These are phyloP conservation scores for Eilema depressum DNA, from an alignment of 2,888 invertebrate species.

Conservation along the genomic window DNA sequence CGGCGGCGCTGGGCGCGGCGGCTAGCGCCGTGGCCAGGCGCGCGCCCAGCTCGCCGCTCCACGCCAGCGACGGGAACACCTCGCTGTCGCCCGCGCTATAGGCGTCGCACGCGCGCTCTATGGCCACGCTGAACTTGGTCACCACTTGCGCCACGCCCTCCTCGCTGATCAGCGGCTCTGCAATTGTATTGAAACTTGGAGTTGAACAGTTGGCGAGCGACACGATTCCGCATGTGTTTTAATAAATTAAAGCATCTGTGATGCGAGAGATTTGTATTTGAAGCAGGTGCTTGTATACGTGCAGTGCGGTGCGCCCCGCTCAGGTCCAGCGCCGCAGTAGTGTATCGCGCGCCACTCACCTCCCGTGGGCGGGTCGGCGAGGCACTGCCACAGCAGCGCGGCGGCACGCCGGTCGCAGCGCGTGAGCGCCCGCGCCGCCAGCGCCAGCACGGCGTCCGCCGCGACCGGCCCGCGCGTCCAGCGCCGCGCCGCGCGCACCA, in stretches of 20 bases:
- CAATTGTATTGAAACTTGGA: too few relatives aligned
- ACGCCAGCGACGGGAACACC: constrained; percentile 22
- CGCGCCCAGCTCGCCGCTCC: constrained; percentile 39
- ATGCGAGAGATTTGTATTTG: too few relatives aligned
- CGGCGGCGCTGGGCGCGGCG: constrained; percentile 15
- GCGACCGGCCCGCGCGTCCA: constrained; percentile 70
- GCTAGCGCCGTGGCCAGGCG: constrained; percentile 49
- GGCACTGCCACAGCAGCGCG: constrained; percentile 51
- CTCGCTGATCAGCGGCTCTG: constrained; percentile 58
- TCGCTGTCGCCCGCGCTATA: constrained; percentile 15
- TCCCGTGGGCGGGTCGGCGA: constrained; percentile 43
- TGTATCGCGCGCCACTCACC: too few relatives aligned
- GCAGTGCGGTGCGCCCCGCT: too few relatives aligned
- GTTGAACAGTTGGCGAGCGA: too few relatives aligned
- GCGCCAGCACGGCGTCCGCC: constrained; percentile 19
- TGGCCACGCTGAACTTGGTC: constrained; percentile 16
- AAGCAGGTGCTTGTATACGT: too few relatives aligned
- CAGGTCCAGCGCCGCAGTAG: too few relatives aligned
- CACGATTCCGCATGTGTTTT: not conserved
- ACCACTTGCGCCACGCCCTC: constrained; percentile 42
- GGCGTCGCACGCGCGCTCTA: constrained; percentile 10
- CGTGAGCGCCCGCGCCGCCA: constrained; percentile 69
- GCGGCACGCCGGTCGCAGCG: constrained; percentile 19
- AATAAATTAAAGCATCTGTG: too few relatives aligned
- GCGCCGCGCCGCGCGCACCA: constrained; percentile 62